Conservation (phyloP, 1,140 invertebrate species). For the Drosophila tropicalis region DNA sequence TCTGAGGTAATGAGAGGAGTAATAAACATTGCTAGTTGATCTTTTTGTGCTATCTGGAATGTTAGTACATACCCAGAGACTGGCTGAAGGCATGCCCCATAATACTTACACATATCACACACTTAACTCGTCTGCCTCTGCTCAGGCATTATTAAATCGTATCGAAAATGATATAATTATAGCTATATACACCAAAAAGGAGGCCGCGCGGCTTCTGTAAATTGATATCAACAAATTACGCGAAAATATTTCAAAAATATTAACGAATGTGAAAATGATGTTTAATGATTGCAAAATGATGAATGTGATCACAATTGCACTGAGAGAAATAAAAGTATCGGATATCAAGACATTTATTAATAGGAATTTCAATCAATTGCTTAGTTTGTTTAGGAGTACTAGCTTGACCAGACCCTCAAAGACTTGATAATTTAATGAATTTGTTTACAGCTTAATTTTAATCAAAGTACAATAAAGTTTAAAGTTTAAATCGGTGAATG, state of each 20-base stretch:
- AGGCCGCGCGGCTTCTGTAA: constrained; percentile 61
- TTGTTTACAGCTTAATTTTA: too few species aligned
- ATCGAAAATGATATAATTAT: constrained; percentile 81
- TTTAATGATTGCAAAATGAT: constrained; percentile 68
- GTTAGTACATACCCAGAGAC: constrained; percentile 18
- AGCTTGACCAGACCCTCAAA: too few species aligned
- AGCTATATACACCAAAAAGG: constrained; percentile 28
- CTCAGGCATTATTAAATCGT: constrained; percentile 62
- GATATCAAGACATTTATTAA: too few species aligned
- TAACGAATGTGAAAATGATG: constrained; percentile 76
- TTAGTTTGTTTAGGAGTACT: too few species aligned
- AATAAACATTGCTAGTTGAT: constrained; percentile 50
- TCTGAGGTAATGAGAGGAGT: constrained; percentile 40
- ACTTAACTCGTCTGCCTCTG: constrained; percentile 5
- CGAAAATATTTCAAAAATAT: constrained; percentile 81
- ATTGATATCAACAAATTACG: constrained; percentile 82
- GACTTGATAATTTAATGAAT: too few species aligned
- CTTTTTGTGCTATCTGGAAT: constrained; percentile 48
- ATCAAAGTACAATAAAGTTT: too few species aligned
- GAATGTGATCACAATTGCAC: constrained; percentile 48
- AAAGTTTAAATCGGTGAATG: too few species aligned
- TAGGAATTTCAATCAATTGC: too few species aligned
- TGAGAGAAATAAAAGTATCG: constrained; percentile 20
- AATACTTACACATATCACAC: constrained; percentile 9
- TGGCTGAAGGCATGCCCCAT: constrained; percentile 15